These are phyloP conservation scores for Myotis pilosus DNA, from an alignment of 2,797 vertebrate genomes.

Conservation along the genomic window DNA sequence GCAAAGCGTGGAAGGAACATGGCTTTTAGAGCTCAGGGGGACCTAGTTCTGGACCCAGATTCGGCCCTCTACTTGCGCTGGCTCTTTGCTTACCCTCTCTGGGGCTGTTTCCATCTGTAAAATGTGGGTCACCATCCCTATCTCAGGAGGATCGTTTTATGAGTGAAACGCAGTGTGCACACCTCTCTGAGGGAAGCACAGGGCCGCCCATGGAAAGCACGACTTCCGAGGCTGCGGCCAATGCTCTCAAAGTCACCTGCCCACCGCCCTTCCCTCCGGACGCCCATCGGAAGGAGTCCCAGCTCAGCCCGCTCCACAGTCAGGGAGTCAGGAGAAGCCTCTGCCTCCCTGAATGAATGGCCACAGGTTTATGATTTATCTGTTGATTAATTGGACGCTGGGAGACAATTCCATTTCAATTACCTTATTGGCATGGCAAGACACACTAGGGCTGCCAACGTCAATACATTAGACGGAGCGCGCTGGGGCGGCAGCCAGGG, in stretches of 20 bases:
- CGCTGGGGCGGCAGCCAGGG: constrained; percentile 28
- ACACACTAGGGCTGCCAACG: constrained; percentile 39
- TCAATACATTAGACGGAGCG: constrained; percentile 45
- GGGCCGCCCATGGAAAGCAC: neutral
- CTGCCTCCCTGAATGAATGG: neutral
- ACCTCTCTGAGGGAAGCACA: neutral
- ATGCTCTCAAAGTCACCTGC: neutral
- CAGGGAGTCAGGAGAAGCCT: constrained; percentile 6
- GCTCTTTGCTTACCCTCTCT: neutral
- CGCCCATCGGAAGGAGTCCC: neutral
- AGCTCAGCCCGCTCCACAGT: neutral
- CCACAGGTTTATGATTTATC: constrained; percentile 71
- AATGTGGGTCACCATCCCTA: too few species aligned
- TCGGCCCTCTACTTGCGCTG: neutral
- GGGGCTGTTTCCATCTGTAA: neutral
- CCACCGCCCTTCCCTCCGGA: neutral
- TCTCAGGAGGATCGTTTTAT: neutral
- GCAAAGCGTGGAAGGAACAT: accelerated
- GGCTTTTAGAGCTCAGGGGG: neutral
- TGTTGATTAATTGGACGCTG: constrained; percentile 70
- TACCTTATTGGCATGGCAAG: constrained; percentile 62
- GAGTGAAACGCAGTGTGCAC: neutral
- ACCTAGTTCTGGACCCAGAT: neutral
- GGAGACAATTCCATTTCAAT: constrained; percentile 75
- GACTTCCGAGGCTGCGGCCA: neutral